phyloP scores from a whole-genome alignment of 2,888 invertebrate genomes.

The Ecliptopera silaceata region DNA sequence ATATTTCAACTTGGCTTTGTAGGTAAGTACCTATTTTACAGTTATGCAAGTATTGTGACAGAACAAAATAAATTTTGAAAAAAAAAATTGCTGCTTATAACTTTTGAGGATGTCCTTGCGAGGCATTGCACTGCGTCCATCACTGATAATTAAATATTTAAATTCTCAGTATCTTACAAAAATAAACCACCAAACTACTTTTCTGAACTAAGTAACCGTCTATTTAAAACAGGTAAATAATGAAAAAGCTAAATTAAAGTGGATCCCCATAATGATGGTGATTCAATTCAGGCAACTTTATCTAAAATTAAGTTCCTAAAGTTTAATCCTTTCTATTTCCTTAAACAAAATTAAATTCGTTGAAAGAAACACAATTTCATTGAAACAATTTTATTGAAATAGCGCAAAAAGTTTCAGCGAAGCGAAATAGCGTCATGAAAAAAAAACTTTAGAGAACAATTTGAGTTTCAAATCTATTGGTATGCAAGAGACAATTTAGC shows the following conservation, averaged over 20 bases:
- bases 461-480: slow-evolving; percentile 56
- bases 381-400: slow-evolving; percentile 31
- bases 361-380: slow-evolving; percentile 19
- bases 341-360: slow-evolving; percentile 19
- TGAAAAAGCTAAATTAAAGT: too few species aligned
- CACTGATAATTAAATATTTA: too few species aligned
- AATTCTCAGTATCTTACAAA: too few species aligned
- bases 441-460: slow-evolving; percentile 45
- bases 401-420: slow-evolving; percentile 21
- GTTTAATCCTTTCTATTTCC: background rate
- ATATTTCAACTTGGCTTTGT: background rate
- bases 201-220: too few species aligned
- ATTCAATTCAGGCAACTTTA: background rate
- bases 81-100: too few species aligned
- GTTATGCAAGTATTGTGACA: too few species aligned
- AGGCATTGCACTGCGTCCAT: too few species aligned
- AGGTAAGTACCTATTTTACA: too few species aligned
- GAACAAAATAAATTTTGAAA: too few species aligned
- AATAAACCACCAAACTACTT: too few species aligned
- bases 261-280: background rate
- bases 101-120: too few species aligned
- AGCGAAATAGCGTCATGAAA: slow-evolving; percentile 31
- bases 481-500: slow-evolving; percentile 64
- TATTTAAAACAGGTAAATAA: too few species aligned
- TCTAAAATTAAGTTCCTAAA: background rate